These are phyloP conservation scores for Chironomus riparius DNA, from an alignment of 2,888 invertebrate species.

Conservation along the genomic window DNA sequence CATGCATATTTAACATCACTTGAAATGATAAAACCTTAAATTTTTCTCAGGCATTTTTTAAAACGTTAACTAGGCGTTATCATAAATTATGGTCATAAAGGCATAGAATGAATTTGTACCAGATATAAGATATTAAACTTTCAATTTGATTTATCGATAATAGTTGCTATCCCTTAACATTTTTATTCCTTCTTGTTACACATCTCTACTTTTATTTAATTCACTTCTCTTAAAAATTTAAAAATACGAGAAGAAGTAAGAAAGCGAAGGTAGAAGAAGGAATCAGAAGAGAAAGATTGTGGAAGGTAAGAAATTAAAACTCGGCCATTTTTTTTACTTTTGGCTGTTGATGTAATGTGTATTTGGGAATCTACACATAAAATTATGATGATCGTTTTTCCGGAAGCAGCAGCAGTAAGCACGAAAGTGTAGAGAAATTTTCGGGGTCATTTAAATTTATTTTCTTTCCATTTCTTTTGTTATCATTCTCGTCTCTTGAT, in stretches of 20 bases:
- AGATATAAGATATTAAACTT: no score
- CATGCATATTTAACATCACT: not conserved
- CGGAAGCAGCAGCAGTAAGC: not conserved
- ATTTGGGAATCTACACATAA: not conserved
- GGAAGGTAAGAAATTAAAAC: not conserved
- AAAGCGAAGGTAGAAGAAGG: not conserved
- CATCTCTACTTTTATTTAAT: not conserved
- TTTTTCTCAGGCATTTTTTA: no score
- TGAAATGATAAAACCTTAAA: no score
- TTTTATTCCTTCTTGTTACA: not conserved
- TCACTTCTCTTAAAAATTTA: not conserved
- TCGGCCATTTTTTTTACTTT: not conserved
- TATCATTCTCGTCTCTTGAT: no score
- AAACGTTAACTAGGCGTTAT: no score
- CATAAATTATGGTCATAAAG: no score
- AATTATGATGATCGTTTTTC: not conserved
- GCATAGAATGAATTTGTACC: no score
- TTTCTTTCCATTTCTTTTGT: not conserved
- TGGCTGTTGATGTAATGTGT: not conserved
- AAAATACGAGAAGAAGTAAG: not conserved
- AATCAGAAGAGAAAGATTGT: not conserved
- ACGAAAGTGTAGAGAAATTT: not conserved
- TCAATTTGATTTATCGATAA: no score
- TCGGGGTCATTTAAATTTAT: not conserved
- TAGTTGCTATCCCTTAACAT: not conserved